phyloP scores from a whole-genome alignment of 2,797 vertebrate genomes.

The Falco naumanni region DNA sequence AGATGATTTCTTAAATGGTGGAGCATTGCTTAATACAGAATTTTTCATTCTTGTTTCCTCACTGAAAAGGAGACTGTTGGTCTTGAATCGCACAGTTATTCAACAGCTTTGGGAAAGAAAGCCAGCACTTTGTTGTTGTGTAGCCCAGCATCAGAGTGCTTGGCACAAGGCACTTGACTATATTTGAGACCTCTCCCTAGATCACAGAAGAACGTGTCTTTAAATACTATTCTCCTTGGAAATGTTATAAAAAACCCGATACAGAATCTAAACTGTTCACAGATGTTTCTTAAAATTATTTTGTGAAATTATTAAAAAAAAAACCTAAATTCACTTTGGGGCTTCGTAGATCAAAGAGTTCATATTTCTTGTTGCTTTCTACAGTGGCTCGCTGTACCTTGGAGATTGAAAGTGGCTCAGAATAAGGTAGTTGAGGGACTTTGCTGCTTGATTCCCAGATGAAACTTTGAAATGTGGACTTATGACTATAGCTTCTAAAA shows the following conservation, averaged over 20 bases:
- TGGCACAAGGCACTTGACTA: background rate
- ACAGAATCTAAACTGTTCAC: background rate
- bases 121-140: background rate
- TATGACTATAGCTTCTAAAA: background rate
- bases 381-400: background rate
- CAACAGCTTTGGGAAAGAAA: background rate
- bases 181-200: background rate
- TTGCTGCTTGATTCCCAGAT: background rate
- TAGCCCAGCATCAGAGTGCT: background rate
- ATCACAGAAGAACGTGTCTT: rapidly evolving
- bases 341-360: background rate
- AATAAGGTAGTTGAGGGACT: background rate
- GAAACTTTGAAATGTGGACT: background rate
- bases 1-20: background rate
- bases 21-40: background rate
- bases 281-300: too few relatives aligned
- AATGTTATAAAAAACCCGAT: rapidly evolving
- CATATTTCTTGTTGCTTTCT: background rate
- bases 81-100: background rate
- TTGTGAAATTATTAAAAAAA: too few relatives aligned
- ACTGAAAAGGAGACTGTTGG: background rate
- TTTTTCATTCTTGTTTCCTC: background rate
- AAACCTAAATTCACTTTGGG: background rate
- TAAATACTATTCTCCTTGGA: background rate
- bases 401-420: background rate